Conservation (phyloP, 2,113 vertebrate species). For the Erinaceus europaeus region DNA sequence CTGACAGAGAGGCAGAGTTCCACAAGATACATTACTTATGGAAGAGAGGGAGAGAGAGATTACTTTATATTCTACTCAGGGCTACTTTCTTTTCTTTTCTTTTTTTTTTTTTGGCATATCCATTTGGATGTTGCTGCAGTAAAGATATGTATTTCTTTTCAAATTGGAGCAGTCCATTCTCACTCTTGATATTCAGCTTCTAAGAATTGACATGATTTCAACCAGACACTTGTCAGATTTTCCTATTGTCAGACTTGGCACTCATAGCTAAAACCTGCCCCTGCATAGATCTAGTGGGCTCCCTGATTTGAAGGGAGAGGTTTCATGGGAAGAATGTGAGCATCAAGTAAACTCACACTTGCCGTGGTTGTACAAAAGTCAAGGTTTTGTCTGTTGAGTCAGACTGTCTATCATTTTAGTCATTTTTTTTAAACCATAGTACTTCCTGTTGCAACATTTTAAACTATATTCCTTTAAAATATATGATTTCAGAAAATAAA, state of each 20-base stretch:
- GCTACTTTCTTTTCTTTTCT: constrained; percentile 1
- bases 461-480: not conserved
- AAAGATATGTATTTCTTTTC: constrained; percentile 39
- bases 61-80: not conserved
- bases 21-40: constrained; percentile 25
- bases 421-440: not conserved
- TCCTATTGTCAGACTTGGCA: constrained; percentile 40
- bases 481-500: constrained; percentile 19
- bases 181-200: not conserved
- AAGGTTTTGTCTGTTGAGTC: not conserved
- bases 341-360: not conserved
- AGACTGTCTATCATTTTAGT: not conserved
- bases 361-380: not conserved
- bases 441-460: not conserved
- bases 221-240: constrained; percentile 57
- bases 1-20: not conserved
- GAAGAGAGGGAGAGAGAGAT: constrained; percentile 48
- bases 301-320: not conserved
- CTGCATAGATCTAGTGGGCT: not conserved
- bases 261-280: not conserved
- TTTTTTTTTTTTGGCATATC: constrained; percentile 10
- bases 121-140: constrained; percentile 11
- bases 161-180: constrained; percentile 2
- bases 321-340: not conserved
- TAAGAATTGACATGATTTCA: constrained; percentile 42